A percentile compares a stretch with the other conserved stretches of the same genome.
Evolutionary conservation across 2,888 invertebrate genomes (phyloP).

Genomic region (Suillia variegata): DNA sequence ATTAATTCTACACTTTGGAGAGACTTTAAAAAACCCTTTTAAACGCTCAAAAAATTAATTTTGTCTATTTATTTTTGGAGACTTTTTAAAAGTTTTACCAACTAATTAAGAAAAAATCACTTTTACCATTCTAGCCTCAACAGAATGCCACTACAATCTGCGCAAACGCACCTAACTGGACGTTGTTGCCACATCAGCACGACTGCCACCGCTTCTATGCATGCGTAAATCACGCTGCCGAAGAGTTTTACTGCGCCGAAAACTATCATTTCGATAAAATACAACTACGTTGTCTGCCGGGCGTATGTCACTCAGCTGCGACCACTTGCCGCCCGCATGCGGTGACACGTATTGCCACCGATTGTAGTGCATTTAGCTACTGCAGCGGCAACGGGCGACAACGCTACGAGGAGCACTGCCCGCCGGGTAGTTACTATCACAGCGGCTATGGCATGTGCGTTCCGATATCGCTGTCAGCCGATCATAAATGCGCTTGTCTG

Average conservation of each 20-base stretch:
- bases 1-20: no score
- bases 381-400: conserved; percentile 33
- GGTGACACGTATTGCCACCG: conserved; percentile 20
- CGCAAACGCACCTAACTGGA: conserved; percentile 22
- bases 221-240: conserved; percentile 29
- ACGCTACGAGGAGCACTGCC: conserved; percentile 30
- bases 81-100: background rate
- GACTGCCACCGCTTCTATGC: conserved; percentile 41
- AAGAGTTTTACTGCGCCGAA: conserved; percentile 33
- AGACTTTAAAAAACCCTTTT: no score
- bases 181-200: conserved; percentile 26
- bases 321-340: background rate
- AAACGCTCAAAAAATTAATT: no score
- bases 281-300: conserved; percentile 27
- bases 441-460: conserved; percentile 27
- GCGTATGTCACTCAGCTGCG: conserved; percentile 19
- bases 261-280: conserved; percentile 32
- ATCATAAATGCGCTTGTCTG: conserved; percentile 42
- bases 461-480: conserved; percentile 28
- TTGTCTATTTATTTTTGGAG: no score
- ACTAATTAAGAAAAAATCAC: conserved; percentile 1
- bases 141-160: conserved; percentile 10
- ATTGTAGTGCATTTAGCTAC: conserved; percentile 29
- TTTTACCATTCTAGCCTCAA: background rate
- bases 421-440: conserved; percentile 35